A percentile compares a stretch with the other conserved stretches of the same genome.
These are phyloP conservation scores for Bambusicola thoracicus DNA, from an alignment of 2,113 vertebrate species.

Conservation along the genomic window DNA sequence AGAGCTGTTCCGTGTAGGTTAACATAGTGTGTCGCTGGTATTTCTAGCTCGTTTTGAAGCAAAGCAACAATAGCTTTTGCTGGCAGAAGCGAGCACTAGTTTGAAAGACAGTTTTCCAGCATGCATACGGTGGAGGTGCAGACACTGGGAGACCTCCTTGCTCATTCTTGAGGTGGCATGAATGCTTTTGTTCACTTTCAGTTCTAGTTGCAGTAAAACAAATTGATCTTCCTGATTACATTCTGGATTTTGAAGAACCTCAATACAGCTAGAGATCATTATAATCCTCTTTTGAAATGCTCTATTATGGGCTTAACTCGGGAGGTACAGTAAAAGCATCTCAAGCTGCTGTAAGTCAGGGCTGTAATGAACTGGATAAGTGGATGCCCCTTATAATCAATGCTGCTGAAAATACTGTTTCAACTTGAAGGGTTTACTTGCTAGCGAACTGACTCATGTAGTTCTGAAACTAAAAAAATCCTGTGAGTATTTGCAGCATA, in stretches of 20 bases:
- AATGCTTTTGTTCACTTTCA: conserved; percentile 14
- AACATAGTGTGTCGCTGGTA: not conserved
- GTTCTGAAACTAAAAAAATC: not conserved
- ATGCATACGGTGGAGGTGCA: not conserved
- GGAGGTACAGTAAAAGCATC: conserved; percentile 27
- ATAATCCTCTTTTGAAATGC: conserved; percentile 20
- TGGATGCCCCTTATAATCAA: conserved; percentile 6
- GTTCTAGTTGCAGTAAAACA: conserved; percentile 37
- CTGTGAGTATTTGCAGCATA: not conserved
- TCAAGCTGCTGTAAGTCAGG: conserved; percentile 16
- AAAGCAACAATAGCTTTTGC: conserved; percentile 5
- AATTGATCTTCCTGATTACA: conserved; percentile 25
- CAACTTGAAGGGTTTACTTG: not conserved
- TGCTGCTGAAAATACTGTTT: conserved; percentile 47
- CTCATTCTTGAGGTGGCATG: conserved; percentile 1
- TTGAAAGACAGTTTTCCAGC: not conserved
- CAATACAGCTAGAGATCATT: not conserved
- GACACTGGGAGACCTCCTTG: not conserved
- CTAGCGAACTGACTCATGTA: conserved; percentile 1
- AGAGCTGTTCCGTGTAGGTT: not conserved
- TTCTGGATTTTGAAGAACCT: conserved; percentile 40
- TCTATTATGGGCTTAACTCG: conserved; percentile 11
- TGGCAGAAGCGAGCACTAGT: not conserved
- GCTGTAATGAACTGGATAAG: conserved; percentile 38
- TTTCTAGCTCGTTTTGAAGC: not conserved